phyloP scores from a whole-genome alignment of 2,113 vertebrate species.

The Dasypus novemcinctus region DNA sequence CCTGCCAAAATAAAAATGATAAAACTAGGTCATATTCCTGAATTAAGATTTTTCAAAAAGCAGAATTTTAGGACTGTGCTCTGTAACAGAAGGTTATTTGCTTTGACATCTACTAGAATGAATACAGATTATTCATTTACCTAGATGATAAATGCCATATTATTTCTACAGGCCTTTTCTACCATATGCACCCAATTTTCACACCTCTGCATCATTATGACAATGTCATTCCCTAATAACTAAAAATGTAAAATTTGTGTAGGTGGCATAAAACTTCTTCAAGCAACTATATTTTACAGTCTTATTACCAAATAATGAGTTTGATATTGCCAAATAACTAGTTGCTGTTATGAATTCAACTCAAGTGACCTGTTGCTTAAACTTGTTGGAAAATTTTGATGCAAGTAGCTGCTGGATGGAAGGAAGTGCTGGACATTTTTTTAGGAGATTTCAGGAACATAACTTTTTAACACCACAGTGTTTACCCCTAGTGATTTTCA shows the following conservation, averaged over 20 bases:
- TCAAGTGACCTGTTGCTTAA: background rate
- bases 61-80: background rate
- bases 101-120: background rate
- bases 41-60: constrained; percentile 7
- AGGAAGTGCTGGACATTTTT: background rate
- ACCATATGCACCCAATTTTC: background rate
- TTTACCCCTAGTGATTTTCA: background rate
- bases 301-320: background rate
- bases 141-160: background rate
- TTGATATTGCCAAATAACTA: background rate
- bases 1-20: background rate
- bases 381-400: background rate
- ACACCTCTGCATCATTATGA: background rate
- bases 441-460: background rate
- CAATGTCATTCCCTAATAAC: background rate
- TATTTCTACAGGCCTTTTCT: background rate
- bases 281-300: background rate
- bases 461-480: background rate
- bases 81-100: background rate
- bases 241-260: background rate
- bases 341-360: background rate
- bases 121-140: background rate
- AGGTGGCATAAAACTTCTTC: background rate
- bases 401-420: background rate
- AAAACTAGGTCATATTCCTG: background rate